Conservation (phyloP, 2,888 invertebrate genomes). For the Sisyra terminalis region DNA sequence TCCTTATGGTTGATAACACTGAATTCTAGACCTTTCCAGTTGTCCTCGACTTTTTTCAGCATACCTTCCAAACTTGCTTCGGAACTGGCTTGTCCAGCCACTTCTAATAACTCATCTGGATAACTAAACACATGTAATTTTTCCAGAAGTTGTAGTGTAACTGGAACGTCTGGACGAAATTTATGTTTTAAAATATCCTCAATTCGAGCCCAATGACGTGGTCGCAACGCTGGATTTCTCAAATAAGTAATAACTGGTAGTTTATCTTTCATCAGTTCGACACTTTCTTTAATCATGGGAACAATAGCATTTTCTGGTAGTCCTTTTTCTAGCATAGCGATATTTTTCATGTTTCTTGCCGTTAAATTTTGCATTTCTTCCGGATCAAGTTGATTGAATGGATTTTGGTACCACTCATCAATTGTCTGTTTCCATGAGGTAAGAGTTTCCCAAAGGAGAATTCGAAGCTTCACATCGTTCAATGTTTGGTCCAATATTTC, state of each 20-base stretch:
- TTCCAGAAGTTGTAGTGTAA: constrained; percentile 52
- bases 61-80: constrained; percentile 69
- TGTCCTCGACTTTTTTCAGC: constrained; percentile 67
- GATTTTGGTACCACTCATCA: constrained; percentile 44
- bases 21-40: constrained; percentile 70
- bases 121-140: constrained; percentile 58
- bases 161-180: constrained; percentile 46
- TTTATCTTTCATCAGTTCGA: constrained; percentile 66
- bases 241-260: constrained; percentile 64
- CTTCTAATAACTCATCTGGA: constrained; percentile 60
- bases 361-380: constrained; percentile 53
- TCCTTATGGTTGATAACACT: constrained; percentile 64
- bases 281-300: constrained; percentile 56
- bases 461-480: constrained; percentile 62
- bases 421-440: constrained; percentile 55
- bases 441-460: constrained; percentile 63
- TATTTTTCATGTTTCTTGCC: constrained; percentile 51
- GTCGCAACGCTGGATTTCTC: constrained; percentile 59
- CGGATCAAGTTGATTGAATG: constrained; percentile 48
- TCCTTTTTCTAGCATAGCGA: constrained; percentile 67
- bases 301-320: constrained; percentile 67
- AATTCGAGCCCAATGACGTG: constrained; percentile 72
- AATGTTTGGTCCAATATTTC: constrained; percentile 67
- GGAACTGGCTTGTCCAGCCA: constrained; percentile 76
- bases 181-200: constrained; percentile 58